Conservation (phyloP, 2,888 invertebrate species). For the Morpho deidamia region DNA sequence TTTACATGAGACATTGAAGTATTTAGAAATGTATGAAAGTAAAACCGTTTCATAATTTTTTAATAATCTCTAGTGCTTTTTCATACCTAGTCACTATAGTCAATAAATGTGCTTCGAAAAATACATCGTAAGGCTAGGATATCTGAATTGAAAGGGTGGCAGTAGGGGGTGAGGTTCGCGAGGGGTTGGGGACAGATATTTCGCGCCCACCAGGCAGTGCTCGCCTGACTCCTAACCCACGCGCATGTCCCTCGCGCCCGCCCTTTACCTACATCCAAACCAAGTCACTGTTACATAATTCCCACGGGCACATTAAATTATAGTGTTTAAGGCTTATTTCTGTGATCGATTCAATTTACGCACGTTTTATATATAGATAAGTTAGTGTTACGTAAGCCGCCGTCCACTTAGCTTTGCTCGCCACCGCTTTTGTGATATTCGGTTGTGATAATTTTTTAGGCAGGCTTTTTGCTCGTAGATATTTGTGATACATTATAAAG, state of each 20-base stretch:
- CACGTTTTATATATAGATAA: conserved; percentile 70
- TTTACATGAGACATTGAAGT: no score
- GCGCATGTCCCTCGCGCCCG: conserved; percentile 61
- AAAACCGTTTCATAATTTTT: not conserved
- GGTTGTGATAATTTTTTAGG: conserved; percentile 76
- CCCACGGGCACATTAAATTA: conserved; percentile 48
- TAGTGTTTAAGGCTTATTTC: conserved; percentile 73
- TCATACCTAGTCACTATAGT: not conserved
- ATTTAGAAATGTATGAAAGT: no score
- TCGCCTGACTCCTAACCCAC: conserved; percentile 63
- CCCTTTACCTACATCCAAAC: conserved; percentile 50
- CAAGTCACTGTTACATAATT: conserved; percentile 71
- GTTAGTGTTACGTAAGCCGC: conserved; percentile 73
- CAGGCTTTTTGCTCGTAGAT: conserved; percentile 70
- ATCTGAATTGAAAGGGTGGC: conserved; percentile 23
- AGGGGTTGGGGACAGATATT: conserved; percentile 22
- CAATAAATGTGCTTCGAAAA: not conserved
- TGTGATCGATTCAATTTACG: conserved; percentile 72
- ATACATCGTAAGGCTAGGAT: conserved; percentile 17
- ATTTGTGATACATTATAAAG: conserved; percentile 23
- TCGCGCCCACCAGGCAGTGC: conserved; percentile 53
- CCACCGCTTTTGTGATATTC: conserved; percentile 75
- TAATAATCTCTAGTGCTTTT: not conserved
- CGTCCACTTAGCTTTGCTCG: conserved; percentile 77
- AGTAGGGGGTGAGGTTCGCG: conserved; percentile 29